Evolutionary conservation across 2,797 vertebrate genomes (phyloP).

Genomic region (Smutsia gigantea): DNA sequence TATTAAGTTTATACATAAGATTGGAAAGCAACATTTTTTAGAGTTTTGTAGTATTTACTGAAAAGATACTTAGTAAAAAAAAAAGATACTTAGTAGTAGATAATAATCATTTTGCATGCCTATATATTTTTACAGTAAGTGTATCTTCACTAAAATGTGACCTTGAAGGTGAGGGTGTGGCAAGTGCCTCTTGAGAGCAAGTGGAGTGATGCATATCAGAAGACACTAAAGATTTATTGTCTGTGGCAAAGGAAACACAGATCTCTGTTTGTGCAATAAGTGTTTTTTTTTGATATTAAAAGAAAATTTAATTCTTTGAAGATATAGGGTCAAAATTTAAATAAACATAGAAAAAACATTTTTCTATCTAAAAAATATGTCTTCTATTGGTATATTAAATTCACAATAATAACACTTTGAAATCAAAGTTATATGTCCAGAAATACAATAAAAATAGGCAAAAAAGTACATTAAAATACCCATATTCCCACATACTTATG

Average conservation of each 20-base stretch:
- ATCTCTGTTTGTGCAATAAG: conserved; percentile 84
- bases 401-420: too few relatives aligned
- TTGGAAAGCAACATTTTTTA: conserved; percentile 41
- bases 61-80: conserved; percentile 67
- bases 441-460: too few relatives aligned
- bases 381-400: too few relatives aligned
- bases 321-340: too few relatives aligned
- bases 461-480: too few relatives aligned
- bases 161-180: conserved; percentile 85
- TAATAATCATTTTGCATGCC: conserved; percentile 79
- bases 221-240: conserved; percentile 91
- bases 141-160: conserved; percentile 85
- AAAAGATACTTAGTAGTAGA: conserved; percentile 62
- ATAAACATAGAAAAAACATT: too few relatives aligned
- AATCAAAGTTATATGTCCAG: too few relatives aligned
- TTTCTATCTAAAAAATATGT: too few relatives aligned
- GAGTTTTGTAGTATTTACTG: conserved; percentile 66
- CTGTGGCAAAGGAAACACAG: conserved; percentile 91
- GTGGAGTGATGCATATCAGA: conserved; percentile 87
- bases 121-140: conserved; percentile 78
- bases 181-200: conserved; percentile 86
- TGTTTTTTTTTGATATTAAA: too few relatives aligned
- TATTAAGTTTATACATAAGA: conserved; percentile 34
- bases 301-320: too few relatives aligned
- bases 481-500: too few relatives aligned